Evolutionary conservation across 2,797 vertebrate species (phyloP), one percentile per base, ranked within the genome.

Genomic region (Petrocephalus schoutedeni): DNA sequence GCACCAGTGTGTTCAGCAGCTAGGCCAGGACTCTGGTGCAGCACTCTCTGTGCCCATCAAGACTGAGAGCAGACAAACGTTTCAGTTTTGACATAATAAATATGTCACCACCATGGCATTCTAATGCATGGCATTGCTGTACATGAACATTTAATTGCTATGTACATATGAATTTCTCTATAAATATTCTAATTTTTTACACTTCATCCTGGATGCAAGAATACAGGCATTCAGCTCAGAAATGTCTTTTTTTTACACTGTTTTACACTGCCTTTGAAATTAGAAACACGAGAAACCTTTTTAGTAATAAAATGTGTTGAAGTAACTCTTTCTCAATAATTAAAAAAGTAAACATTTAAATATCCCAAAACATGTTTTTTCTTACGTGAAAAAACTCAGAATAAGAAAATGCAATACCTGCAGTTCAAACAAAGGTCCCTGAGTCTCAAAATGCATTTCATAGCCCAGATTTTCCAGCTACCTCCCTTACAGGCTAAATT

Each of bases 401-500:
- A 21, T 53, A 49, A 23, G 45, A 83, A n/a, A 51, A 36, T 10
- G 21, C n/a, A 82, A 82, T n/a, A 49, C 49, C 49, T 58, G 53
- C 32, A 19, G 12, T 19, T 53, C 28, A 88, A n/a, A 8, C 28
- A 21, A 21, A 59, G 36, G 82, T 4, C 56, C 83, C 23, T n/a
- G 59, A 85, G 74, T 54, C 89, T 87, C 87, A 83, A 49, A n/a
- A 87, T 87, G 85, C 91, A 88, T 89, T 88, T 0, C 49, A 67
- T 19, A 12, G 10, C 85, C 21, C 19, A 53, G 4, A 89, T 23
- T 83, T 71, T 67, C 94, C 93, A 96, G 91, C 93, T 58, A 23
- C 9, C 67, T 91, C 90, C 0, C 90, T 53, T 23, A 95, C 93
- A 96, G 89, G 58, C 90, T 89, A 2, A 96, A 89, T 14, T 67